These are phyloP conservation scores for Neodontobutis hainanensis DNA, from an alignment of 2,113 vertebrate species.

Conservation along the genomic window DNA sequence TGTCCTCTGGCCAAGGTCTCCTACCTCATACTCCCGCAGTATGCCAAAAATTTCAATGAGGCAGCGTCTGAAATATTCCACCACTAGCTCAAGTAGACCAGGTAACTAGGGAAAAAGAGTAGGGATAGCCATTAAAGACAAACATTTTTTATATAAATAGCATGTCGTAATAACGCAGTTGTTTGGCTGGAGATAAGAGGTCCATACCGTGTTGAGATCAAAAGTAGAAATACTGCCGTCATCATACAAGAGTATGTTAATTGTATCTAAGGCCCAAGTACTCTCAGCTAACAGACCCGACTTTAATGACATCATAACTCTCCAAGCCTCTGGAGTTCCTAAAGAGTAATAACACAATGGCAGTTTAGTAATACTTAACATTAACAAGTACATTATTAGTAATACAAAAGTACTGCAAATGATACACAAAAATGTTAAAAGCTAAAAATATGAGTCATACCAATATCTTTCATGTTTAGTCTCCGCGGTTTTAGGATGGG, in stretches of 20 bases:
- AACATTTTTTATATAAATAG: background rate
- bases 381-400: too few species aligned
- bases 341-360: conserved; percentile 8
- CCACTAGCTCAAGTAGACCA: conserved; percentile 93
- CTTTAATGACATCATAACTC: conserved; percentile 99
- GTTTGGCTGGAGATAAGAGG: background rate
- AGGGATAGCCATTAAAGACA: conserved; percentile 12
- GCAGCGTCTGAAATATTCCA: conserved; percentile 98
- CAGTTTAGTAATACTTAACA: background rate
- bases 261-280: conserved; percentile 99
- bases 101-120: conserved; percentile 83
- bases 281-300: conserved; percentile 98
- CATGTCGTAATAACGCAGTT: background rate
- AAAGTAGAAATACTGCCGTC: conserved; percentile 98
- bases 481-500: conserved; percentile 92
- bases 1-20: conserved; percentile 94
- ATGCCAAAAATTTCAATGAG: conserved; percentile 99
- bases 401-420: background rate
- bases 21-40: conserved; percentile 96
- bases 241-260: conserved; percentile 97
- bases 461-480: conserved; percentile 95
- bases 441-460: conserved; percentile 68
- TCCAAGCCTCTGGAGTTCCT: conserved; percentile 99
- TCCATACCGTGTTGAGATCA: conserved; percentile 90
- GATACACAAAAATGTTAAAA: background rate